These are phyloP conservation scores for Heliconius nattereri DNA, from an alignment of 1,140 invertebrate genomes.

Conservation along the genomic window DNA sequence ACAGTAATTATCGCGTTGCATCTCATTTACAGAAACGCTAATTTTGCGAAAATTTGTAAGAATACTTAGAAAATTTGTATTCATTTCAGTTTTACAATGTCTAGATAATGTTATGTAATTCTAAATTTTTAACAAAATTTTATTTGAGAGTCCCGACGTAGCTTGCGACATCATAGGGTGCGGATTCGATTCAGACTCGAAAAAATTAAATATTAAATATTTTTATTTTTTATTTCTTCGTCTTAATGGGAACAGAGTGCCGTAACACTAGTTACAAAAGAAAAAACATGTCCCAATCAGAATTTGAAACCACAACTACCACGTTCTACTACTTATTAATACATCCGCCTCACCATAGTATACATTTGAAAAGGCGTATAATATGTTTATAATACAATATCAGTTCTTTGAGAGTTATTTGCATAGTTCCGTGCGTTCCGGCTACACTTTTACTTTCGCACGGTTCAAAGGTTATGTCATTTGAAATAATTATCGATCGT, in stretches of 20 bases:
- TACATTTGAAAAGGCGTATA: neutral
- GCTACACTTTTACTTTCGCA: conserved; percentile 31
- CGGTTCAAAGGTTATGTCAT: conserved; percentile 33
- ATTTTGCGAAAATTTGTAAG: neutral
- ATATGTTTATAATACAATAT: neutral
- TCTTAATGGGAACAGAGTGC: too few relatives aligned
- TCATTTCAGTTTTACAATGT: neutral
- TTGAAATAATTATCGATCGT: conserved; percentile 1
- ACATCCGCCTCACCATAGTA: neutral
- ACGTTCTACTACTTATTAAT: neutral
- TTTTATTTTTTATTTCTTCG: too few relatives aligned
- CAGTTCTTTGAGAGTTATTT: conserved; percentile 15
- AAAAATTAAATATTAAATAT: too few relatives aligned
- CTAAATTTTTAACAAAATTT: neutral
- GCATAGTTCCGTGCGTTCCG: conserved; percentile 21
- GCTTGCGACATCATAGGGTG: neutral
- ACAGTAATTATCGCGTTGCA: neutral
- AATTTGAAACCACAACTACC: too few relatives aligned
- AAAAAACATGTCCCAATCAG: too few relatives aligned
- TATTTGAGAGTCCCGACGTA: neutral
- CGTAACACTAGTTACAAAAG: too few relatives aligned
- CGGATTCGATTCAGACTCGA: too few relatives aligned
- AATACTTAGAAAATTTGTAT: too few relatives aligned
- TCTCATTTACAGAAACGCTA: neutral
- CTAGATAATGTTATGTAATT: neutral